Evolutionary conservation across 2,113 vertebrate species (phyloP), one percentile per base, ranked within the genome.

Genomic region (Proterorhinus semilunaris): DNA sequence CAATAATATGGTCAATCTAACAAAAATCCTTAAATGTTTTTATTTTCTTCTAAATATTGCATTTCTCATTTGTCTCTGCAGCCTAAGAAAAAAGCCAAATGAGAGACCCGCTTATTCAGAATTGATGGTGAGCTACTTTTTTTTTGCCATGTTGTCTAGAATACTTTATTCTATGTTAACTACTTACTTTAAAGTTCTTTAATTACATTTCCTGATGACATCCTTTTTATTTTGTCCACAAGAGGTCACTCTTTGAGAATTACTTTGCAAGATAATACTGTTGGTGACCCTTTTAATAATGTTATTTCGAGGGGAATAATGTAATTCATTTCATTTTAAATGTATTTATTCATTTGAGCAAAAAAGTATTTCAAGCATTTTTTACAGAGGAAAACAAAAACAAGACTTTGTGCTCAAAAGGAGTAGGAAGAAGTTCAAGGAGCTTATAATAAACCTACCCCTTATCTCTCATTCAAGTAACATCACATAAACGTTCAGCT

Each of bases 11-110:
- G 7, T 47, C 10, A 10, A 8, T 7, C 7, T 47, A 36, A 36
- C 27, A 4, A 11, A 11, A 6, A 36, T 36, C 10, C 7, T 27
- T 57, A 36, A 21, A 21, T 21, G 2, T 12, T 36, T 27, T 36
- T n/a, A n/a, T n/a, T n/a, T n/a, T n/a, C n/a, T n/a, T 12, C 3
- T 4, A 36, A 5, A 53, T 16, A 2, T 8, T 16, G 4, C 27
- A 42, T 1, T 42, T 55, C 64, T n/a, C 21, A 4, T 66, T 76
- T 66, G 7, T 78, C 53, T 86, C 88, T 75, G 74, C 86, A 99
- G 98, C 92, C 97, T 99, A 92, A 96, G 96, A 93, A 99, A 99
- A 93, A 97, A 95, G 93, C 97, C 98, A 91, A 96, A 95, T 93
- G 97, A 99, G 88, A 93, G 98, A 91, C 96, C 96, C 76, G 96